Base-by-base conservation (phyloP, 1,140 invertebrate species). In the Pectinophora gossypiella region DNA sequence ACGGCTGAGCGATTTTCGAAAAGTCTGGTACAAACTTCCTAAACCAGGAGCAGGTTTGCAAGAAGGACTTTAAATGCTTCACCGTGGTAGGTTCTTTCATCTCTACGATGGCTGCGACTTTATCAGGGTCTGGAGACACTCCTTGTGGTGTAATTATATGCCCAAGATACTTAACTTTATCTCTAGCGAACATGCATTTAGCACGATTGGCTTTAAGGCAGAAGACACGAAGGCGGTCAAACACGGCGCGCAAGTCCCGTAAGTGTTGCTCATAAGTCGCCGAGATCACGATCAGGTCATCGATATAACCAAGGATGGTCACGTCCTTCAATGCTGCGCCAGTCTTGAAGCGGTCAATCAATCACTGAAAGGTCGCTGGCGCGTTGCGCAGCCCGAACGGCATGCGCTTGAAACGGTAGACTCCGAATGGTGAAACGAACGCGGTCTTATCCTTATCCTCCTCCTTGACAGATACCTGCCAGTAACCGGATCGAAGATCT, bases 241-340 rank as follows among this genome's bases (percentile, higher is more conserved):
- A 38, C 13, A 38, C 36, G 3, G 5, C 4, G 5, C 13, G 36
- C 18, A 84, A 43, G 20, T 71, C 56, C 44, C 49, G 1, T 1
- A 72, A 1, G 54, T 87, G 73, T 7, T 72, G 57, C 0, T 76
- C 61, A 49, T 84, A 76, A 3, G 51, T 60, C 19, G 59, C 54
- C 16, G 63, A 61, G 1, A 71, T 23, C 0, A 85, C 51, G 21
- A 87, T 64, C 4, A 85, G 64, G 47, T 83, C 79, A 46, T 81
- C 70, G 5, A 87, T 53, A 59, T 85, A 88, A 4, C 63, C 68
- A 6, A 76, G 56, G 19, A 38, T 9, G 13, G 7, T 10, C 3
- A 38, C 13, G 13, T 38, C 36, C 13, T 38, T n/a, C n/a, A n/a
- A n/a, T n/a, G n/a, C n/a, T n/a, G n/a, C n/a, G n/a, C n/a, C n/a